Evolutionary conservation across 1,140 invertebrate species (phyloP).

Genomic region (Meteorus sp.): DNA sequence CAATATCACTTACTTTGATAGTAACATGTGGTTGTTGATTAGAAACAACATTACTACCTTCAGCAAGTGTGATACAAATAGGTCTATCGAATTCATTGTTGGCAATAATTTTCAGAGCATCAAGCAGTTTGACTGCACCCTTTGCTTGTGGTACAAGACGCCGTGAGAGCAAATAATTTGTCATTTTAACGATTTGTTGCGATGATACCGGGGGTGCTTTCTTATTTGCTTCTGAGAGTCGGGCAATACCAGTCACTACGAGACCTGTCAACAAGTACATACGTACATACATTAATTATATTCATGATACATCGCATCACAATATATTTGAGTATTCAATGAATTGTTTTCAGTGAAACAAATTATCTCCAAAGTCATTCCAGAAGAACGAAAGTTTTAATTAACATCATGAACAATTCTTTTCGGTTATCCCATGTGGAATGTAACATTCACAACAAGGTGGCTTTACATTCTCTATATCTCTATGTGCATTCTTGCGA

Average conservation of each 20-base stretch:
- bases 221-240: constrained; percentile 69
- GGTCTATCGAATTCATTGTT: constrained; percentile 69
- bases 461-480: too few relatives aligned
- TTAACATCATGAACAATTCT: constrained; percentile 32
- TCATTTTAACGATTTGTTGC: constrained; percentile 86
- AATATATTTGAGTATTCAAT: constrained; percentile 4
- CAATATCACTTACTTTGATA: constrained; percentile 80
- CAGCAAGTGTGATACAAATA: constrained; percentile 76
- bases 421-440: too few relatives aligned
- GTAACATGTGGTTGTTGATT: constrained; percentile 71
- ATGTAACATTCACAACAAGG: too few relatives aligned
- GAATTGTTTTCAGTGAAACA: constrained; percentile 13
- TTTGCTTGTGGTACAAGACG: constrained; percentile 85
- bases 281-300: constrained; percentile 2
- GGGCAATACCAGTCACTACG: constrained; percentile 74
- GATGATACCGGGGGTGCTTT: constrained; percentile 72
- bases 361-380: constrained; percentile 32
- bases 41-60: constrained; percentile 72
- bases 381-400: constrained; percentile 41
- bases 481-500: too few relatives aligned
- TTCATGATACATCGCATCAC: background rate
- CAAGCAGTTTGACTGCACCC: constrained; percentile 77
- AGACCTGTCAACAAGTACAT: constrained; percentile 64
- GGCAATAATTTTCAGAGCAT: constrained; percentile 74
- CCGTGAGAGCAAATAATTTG: constrained; percentile 88